Conservation (phyloP, 2,113 vertebrate species). For the Smithornis capensis region DNA sequence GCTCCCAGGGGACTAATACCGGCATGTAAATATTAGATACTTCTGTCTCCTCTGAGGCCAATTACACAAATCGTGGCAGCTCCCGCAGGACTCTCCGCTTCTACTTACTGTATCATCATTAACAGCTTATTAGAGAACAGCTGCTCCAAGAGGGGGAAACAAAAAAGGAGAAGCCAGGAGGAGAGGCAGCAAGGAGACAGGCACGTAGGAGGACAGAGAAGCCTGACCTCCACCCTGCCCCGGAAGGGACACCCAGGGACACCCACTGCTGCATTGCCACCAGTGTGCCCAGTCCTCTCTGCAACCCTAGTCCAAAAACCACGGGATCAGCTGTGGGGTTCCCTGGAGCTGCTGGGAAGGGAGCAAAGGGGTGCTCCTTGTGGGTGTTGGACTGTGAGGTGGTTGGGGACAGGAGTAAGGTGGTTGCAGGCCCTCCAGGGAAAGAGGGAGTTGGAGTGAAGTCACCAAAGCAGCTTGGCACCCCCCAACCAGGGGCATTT, state of each 20-base stretch:
- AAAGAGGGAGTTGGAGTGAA: neutral
- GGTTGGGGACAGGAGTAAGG: neutral
- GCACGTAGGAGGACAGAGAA: neutral
- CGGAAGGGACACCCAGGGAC: neutral
- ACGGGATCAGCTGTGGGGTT: fast-evolving
- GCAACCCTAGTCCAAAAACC: fast-evolving
- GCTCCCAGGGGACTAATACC: conserved; percentile 71
- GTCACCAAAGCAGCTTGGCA: neutral
- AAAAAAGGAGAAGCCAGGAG: neutral
- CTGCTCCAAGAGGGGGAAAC: conserved; percentile 45
- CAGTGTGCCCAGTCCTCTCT: fast-evolving
- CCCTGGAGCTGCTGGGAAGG: neutral
- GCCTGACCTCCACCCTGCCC: neutral
- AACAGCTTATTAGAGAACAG: conserved; percentile 81
- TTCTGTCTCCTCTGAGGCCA: conserved; percentile 79
- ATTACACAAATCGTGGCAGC: conserved; percentile 79
- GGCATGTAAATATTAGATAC: conserved; percentile 79
- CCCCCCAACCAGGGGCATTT: fast-evolving
- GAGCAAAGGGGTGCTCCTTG: neutral
- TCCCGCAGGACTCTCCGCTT: conserved; percentile 72
- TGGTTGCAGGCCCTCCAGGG: neutral
- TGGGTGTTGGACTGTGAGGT: fast-evolving
- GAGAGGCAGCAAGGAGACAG: neutral
- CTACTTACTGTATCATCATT: conserved; percentile 80
- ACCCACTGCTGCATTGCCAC: fast-evolving